Base-by-base conservation (phyloP, 2,797 vertebrate genomes). In the Alca torda region DNA sequence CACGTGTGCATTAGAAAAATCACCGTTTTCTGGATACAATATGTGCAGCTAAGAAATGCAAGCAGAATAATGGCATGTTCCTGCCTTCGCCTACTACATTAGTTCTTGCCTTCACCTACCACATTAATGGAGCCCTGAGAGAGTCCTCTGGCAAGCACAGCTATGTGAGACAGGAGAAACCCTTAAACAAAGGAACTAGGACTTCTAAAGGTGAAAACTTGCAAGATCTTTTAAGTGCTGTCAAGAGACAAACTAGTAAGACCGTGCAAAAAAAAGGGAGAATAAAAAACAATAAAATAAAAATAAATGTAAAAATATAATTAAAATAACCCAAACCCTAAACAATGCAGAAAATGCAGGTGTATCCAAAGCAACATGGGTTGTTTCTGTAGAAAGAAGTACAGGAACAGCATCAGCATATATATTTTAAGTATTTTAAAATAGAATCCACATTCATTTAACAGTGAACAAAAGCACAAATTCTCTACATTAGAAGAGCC, bases 311-410 rank as follows among this genome's bases (percentile, higher is more conserved):
- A 11, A 79, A 74, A 81, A 60, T 33, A 5, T 1, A 56, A 45
- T 54, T 5, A 10, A 60, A 24, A 35, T 46, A 23, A 2, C 4
- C 2, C 0, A 5, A 64, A 51, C 5, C 2, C 9, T 20, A 51
- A 76, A 17, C 7, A 24, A 16, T 11, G 20, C 9, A 75, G 9
- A 35, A 89, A 80, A 67, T 23, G 6, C 15, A 87, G 13, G 5
- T 37, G 5, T 10, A 65, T 5, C 12, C 37, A 83, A 60, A 85
- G n/a, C 18, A 73, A 6, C 9, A 7, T 5, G 18, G 7, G 31
- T 11, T 72, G 30, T 43, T 83, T 59, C 84, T 69, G 51, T 35
- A 41, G 37, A 37, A 53, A 50, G 35, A 37, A 54, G 24, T 13
- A 51, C 0, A n/a, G 10, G 41, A 72, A 45, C 20, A 81, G 12